Evolutionary conservation across 2,113 vertebrate species (phyloP), one percentile per base, ranked within the genome.

Genomic region (Heterotilapia buettikoferi): DNA sequence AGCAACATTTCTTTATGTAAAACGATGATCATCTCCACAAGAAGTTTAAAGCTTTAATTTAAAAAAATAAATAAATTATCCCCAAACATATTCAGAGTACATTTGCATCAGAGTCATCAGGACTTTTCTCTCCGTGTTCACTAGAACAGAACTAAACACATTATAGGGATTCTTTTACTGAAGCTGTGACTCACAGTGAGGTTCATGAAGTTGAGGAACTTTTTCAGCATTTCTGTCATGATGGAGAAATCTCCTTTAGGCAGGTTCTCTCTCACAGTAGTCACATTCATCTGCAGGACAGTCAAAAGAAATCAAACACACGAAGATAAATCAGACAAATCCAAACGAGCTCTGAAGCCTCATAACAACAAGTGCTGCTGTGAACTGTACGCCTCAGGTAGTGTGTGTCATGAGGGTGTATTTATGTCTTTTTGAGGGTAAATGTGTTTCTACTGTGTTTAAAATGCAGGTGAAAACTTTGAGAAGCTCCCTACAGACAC

Each of bases 141-240:
- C 33, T 14, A 40, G n/a, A 66, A n/a, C 61, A 36, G 31, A 66
- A 12, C 61, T n/a, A 36, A 66, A 66, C 33, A 66, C 61, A 38
- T 66, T 12, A 0, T 14, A 2, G 24, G 0, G 71, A 26, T 5
- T 47, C 21, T 50, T 76, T 5, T 18, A 19, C 10, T 5, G 50
- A 82, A 79, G 14, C 36, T 1, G 68, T 1, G 9, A 98, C 98
- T 99, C 97, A 99, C 98, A 14, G 98, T 99, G 95, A 99, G 98
- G 95, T 99, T 99, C 98, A 99, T 99, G 96, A 99, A 99, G 97
- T 98, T 98, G 85, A 99, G 97, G 96, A 99, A 99, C 95, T 99
- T 99, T 94, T 99, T 98, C 87, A 99, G 98, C 98, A 99, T 99
- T 94, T 99, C 98, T 12, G 98, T 98, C 98, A 99, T 98, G 95